Conservation (phyloP, 2,888 invertebrate genomes). For the Synergus laeviventris region DNA sequence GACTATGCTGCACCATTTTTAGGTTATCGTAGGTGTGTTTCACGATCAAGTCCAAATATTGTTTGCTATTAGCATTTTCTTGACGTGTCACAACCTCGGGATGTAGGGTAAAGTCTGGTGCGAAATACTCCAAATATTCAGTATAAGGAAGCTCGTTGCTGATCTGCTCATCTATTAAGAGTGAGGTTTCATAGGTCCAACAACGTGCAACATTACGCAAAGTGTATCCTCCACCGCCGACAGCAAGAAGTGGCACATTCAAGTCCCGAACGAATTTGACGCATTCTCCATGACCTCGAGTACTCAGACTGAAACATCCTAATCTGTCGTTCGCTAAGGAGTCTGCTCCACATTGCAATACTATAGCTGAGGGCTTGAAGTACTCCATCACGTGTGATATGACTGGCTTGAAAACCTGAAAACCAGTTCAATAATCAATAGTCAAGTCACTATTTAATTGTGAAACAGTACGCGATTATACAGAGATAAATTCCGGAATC, state of each 20-base stretch:
- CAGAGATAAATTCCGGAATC: no score
- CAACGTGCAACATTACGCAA: slow-evolving; percentile 97
- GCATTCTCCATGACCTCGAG: slow-evolving; percentile 97
- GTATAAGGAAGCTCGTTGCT: slow-evolving; percentile 96
- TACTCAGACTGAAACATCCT: slow-evolving; percentile 97
- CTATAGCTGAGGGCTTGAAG: slow-evolving; percentile 97
- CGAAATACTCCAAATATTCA: slow-evolving; percentile 97
- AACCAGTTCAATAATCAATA: not conserved
- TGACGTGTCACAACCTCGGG: slow-evolving; percentile 92
- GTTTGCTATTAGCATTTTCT: slow-evolving; percentile 96
- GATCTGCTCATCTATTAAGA: slow-evolving; percentile 94
- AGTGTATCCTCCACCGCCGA: slow-evolving; percentile 92
- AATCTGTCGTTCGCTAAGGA: slow-evolving; percentile 96
- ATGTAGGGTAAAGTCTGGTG: slow-evolving; percentile 96
- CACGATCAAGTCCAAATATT: slow-evolving; percentile 94
- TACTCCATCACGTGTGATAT: slow-evolving; percentile 96
- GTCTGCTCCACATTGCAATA: slow-evolving; percentile 98
- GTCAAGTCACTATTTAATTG: no score
- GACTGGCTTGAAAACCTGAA: slow-evolving; percentile 93
- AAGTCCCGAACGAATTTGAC: slow-evolving; percentile 96
- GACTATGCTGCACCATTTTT: slow-evolving; percentile 94
- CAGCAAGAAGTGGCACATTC: slow-evolving; percentile 93
- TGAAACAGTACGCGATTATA: no score
- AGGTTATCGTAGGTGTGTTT: slow-evolving; percentile 94
- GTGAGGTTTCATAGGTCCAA: slow-evolving; percentile 99